Percentiles rank a stretch among this genome's conserved stretches.
Evolutionary conservation across 2,113 vertebrate genomes (phyloP).

Genomic region (Glaucomys volans): DNA sequence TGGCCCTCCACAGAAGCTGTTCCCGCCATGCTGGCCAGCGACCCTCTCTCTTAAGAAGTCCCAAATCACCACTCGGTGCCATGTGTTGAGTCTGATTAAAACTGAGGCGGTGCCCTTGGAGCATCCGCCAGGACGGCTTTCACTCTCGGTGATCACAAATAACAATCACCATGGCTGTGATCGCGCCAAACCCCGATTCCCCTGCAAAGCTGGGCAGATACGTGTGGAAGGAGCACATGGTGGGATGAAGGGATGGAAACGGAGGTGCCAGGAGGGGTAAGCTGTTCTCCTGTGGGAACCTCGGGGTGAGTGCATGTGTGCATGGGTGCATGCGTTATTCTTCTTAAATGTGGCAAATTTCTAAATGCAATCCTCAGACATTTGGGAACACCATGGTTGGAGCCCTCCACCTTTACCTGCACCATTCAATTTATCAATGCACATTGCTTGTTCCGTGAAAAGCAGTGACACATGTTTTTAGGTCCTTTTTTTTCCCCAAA

Average conservation of each 20-base stretch:
- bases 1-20: not conserved
- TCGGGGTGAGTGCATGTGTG: not conserved
- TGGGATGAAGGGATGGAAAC: not conserved
- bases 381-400: not conserved
- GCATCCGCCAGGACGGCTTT: not conserved
- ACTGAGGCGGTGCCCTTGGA: not conserved
- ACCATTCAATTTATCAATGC: not conserved
- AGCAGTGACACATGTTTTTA: accelerated
- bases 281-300: not conserved
- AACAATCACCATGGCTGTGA: not conserved
- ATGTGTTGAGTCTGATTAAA: slow-evolving; percentile 28
- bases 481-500: not conserved
- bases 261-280: not conserved
- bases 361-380: not conserved
- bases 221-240: not conserved
- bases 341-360: not conserved
- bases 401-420: not conserved
- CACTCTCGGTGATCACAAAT: slow-evolving; percentile 30
- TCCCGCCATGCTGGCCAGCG: not conserved
- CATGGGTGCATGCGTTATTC: too few relatives aligned
- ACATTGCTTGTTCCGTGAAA: not conserved
- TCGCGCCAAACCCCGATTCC: not conserved
- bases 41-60: not conserved
- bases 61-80: not conserved
- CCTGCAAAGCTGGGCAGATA: slow-evolving; percentile 13